Conservation (phyloP, 2,113 vertebrate genomes). For the Dromaius novaehollandiae region DNA sequence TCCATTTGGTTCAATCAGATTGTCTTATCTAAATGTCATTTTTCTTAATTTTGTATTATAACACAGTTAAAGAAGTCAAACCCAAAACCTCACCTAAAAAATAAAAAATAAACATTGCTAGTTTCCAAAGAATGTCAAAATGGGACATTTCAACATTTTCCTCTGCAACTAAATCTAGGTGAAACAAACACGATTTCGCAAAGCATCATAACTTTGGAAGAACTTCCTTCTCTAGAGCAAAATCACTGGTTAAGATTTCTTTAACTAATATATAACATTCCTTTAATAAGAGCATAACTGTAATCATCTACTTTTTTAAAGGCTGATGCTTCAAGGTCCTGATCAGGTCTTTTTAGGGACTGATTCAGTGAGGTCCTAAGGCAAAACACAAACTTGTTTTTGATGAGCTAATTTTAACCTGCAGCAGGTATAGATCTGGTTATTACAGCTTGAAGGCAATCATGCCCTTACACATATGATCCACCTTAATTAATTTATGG, state of each 20-base stretch:
- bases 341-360: neutral
- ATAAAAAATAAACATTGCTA: neutral
- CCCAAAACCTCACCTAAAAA: neutral
- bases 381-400: neutral
- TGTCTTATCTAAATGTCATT: neutral
- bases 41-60: neutral
- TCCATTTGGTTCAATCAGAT: neutral
- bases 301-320: neutral
- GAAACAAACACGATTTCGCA: neutral
- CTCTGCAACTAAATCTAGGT: neutral
- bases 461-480: neutral
- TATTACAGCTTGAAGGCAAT: neutral
- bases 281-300: neutral
- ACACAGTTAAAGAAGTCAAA: neutral
- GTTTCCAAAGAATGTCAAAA: neutral
- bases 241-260: neutral
- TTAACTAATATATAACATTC: neutral
- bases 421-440: accelerated
- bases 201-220: neutral
- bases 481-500: neutral
- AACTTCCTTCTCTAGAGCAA: neutral
- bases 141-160: neutral
- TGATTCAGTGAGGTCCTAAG: neutral
- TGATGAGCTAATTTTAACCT: neutral
- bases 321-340: neutral